Percentiles rank a stretch among this genome's conserved stretches.
These are phyloP conservation scores for Acipenser transmontanus DNA, from an alignment of 2,797 vertebrate species.

Conservation along the genomic window DNA sequence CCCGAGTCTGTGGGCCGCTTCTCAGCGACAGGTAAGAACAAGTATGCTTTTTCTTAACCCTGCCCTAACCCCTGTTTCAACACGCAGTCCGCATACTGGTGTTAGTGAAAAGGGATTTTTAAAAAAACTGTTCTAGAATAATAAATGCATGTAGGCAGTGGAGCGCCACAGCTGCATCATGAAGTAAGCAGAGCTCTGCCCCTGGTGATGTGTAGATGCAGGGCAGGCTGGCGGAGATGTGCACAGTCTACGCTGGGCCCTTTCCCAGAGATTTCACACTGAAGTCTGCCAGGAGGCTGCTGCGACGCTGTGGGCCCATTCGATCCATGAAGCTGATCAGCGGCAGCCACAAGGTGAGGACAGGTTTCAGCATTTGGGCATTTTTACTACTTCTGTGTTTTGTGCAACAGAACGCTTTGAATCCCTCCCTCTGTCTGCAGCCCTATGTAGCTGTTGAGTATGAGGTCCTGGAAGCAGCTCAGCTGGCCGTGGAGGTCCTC, in stretches of 20 bases:
- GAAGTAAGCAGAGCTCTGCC: too few relatives aligned
- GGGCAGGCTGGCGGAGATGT: constrained; percentile 64
- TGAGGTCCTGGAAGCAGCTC: constrained; percentile 69
- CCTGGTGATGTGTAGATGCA: constrained; percentile 46
- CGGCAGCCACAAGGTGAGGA: constrained; percentile 56
- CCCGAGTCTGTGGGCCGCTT: background rate
- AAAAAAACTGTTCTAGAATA: too few relatives aligned
- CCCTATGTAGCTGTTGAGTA: constrained; percentile 68
- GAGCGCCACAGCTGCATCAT: background rate
- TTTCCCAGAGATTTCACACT: constrained; percentile 56
- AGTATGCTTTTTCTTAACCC: background rate
- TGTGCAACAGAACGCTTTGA: background rate
- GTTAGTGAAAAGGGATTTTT: too few relatives aligned
- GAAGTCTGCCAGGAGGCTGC: constrained; percentile 57
- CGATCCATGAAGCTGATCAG: constrained; percentile 56
- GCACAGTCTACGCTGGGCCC: constrained; percentile 76
- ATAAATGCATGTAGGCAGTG: background rate
- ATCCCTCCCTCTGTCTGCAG: constrained; percentile 40
- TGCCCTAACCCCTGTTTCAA: too few relatives aligned
- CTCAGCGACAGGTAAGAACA: background rate
- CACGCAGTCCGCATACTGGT: too few relatives aligned
- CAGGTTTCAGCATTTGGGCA: background rate
- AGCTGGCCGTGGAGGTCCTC: constrained; percentile 62
- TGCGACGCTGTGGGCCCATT: constrained; percentile 67
- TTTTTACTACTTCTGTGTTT: background rate